These are phyloP conservation scores for Antedon mediterranea DNA, from an alignment of 53 echinoderm and acorn worm genomes.

Conservation along the genomic window DNA sequence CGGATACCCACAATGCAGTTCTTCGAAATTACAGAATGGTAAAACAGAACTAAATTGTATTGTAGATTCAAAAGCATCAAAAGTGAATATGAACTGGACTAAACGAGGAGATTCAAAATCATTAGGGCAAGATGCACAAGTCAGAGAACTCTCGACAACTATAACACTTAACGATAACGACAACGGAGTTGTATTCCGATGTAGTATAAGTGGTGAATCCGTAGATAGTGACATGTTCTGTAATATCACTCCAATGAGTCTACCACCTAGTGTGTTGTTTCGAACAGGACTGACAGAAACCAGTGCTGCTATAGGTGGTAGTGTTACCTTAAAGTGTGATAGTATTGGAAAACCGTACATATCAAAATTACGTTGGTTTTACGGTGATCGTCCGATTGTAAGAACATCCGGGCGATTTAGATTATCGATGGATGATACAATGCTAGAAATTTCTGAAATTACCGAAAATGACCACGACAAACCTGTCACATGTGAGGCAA, in stretches of 20 bases:
- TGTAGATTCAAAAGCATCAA: neutral
- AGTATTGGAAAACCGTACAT: neutral
- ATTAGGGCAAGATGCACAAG: neutral
- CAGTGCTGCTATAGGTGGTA: neutral
- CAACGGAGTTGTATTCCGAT: neutral
- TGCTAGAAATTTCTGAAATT: neutral
- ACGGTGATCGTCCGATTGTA: neutral
- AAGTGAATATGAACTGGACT: neutral
- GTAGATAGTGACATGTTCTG: neutral
- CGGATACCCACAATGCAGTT: neutral
- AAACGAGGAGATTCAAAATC: neutral
- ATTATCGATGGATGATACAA: neutral
- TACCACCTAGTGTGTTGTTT: neutral
- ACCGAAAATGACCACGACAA: neutral
- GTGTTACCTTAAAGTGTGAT: neutral
- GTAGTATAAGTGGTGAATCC: neutral
- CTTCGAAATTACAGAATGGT: neutral
- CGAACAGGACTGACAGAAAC: neutral
- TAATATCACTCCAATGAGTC: neutral
- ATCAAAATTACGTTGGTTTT: neutral
- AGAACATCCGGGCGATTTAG: neutral
- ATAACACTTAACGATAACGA: neutral
- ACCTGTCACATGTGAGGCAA: constrained; percentile 42
- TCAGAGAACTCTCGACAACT: neutral
- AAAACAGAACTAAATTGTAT: neutral